Evolutionary conservation across 2,888 invertebrate genomes (phyloP).

Genomic region (Alsophila aescularia): DNA sequence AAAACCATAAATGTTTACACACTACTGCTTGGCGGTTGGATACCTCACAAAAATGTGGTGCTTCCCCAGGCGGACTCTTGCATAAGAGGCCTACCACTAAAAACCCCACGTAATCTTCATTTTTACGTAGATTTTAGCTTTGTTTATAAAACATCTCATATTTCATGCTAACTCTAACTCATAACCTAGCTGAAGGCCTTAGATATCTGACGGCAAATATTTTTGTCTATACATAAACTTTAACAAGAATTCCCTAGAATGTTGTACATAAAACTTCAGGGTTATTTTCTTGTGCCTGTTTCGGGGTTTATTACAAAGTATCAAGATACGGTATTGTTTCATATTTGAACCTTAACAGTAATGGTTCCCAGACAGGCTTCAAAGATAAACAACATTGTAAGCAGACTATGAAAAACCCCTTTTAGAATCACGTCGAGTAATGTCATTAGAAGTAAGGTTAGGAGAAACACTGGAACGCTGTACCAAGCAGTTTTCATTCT

Average conservation of each 20-base stretch:
- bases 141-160: not conserved
- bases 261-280: not conserved
- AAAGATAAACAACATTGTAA: conserved; percentile 10
- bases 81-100: too few species aligned
- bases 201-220: not conserved
- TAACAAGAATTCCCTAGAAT: not conserved
- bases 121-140: not conserved
- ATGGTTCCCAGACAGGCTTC: not conserved
- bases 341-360: not conserved
- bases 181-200: not conserved
- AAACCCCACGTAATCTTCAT: too few species aligned
- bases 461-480: conserved; percentile 33
- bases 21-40: too few species aligned
- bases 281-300: not conserved
- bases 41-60: too few species aligned
- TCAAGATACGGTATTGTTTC: not conserved
- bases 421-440: conserved; percentile 25
- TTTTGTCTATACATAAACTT: not conserved
- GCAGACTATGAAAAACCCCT: conserved; percentile 15
- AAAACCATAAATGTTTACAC: too few species aligned
- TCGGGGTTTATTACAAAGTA: not conserved
- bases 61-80: too few species aligned
- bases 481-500: conserved; percentile 45
- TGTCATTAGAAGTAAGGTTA: conserved; percentile 24
- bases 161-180: not conserved